phyloP scores from a whole-genome alignment of 2,888 invertebrate species.

The Phortica okadai region DNA sequence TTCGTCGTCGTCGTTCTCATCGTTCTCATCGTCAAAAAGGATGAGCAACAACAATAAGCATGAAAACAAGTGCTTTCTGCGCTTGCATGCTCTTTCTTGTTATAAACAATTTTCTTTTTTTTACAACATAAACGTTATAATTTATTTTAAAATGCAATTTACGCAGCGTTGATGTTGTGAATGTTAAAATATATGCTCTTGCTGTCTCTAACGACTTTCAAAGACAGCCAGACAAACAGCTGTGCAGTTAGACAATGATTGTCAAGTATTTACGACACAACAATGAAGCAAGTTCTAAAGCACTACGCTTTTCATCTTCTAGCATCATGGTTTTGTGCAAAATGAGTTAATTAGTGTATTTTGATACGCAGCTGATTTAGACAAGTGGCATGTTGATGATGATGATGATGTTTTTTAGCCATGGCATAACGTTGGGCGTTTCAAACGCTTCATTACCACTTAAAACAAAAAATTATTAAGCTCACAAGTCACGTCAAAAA shows the following conservation, averaged over 20 bases:
- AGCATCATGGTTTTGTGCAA: constrained; percentile 3
- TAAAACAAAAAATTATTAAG: constrained; percentile 55
- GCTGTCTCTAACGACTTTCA: too few relatives aligned
- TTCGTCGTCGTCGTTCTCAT: background rate
- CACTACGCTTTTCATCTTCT: background rate
- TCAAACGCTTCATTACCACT: constrained; percentile 19
- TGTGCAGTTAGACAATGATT: background rate
- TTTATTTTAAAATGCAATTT: constrained; percentile 70
- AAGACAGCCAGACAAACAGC: background rate
- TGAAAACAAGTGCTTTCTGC: constrained; percentile 29
- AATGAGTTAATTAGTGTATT: constrained; percentile 27
- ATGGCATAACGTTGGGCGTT: background rate
- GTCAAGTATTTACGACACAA: constrained; percentile 4
- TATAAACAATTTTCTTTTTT: too few relatives aligned
- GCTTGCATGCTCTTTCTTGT: background rate
- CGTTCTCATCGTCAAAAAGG: background rate
- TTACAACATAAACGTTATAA: constrained; percentile 67
- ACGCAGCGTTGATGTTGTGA: constrained; percentile 48
- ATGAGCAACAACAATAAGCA: constrained; percentile 26
- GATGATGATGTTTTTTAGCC: background rate
- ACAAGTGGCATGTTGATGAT: background rate
- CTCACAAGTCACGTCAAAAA: constrained; percentile 63
- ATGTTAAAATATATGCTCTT: constrained; percentile 38
- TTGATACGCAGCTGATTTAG: constrained; percentile 6
- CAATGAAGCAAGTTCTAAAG: background rate